Evolutionary conservation across 2,888 invertebrate genomes (phyloP), one percentile per base, ranked within the genome.

Genomic region (Hirudinaria manillensis): DNA sequence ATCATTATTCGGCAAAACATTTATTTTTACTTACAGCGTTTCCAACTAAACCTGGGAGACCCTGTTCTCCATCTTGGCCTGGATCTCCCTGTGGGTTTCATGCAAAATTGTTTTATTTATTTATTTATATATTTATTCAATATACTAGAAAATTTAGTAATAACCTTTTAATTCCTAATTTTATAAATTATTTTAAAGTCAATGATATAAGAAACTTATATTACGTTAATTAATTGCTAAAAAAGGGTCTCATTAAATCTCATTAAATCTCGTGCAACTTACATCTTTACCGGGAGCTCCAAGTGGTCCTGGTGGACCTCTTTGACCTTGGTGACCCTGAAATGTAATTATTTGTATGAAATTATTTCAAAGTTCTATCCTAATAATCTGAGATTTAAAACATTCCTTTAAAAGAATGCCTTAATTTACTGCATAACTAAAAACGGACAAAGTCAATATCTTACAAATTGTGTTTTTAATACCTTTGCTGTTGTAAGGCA

Each of bases 281-380:
- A 76, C 76, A 13, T 77, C 72, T 73, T 75, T 65, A 66, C 77
- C 78, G 24, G 75, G 75, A 10, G 76, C 67, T 45, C 78, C 78
- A 53, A 67, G 70, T 16, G 77, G 75, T 38, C 78, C 78, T 21
- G 51, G 72, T n/a, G 76, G 73, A 27, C 78, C 78, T 55, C 77
- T 55, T 1, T 55, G 16, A 53, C 78, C 78, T 55, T 74, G 75
- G 36, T 70, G 38, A n/a, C 78, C 78, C 78, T 78, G 72, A 34
- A 71, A 32, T 32, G 45, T 16, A 34, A 38, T n/a, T 38, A 16
- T 24, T 7, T 36, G 6, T 45, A 45, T 45, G 16, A 45, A 45
- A 45, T 16, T 45, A 16, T 45, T 45, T 45, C 3, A 45, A 45
- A 45, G 1, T 45, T 45, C 13, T 45, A 1, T 7, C 45, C 45